phyloP scores from a whole-genome alignment of 1,140 invertebrate species.

The Atopsyche davidsoni region DNA sequence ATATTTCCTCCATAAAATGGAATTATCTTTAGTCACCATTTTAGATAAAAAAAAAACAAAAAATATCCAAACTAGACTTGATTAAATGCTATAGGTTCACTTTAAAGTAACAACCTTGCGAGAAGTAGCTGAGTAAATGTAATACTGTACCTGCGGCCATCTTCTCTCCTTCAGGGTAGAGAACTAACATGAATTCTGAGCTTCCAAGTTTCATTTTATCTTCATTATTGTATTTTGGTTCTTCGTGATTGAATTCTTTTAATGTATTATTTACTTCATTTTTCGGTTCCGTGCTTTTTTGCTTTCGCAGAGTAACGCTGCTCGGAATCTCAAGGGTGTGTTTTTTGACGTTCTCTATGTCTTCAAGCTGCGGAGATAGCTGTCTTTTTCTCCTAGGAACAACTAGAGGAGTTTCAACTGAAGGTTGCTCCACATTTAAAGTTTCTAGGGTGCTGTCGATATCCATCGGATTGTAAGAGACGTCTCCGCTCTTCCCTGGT shows the following conservation, averaged over 20 bases:
- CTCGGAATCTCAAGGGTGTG: conserved; percentile 16
- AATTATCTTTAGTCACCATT: no score
- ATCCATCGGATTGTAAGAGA: conserved; percentile 7
- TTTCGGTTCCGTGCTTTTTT: conserved; percentile 9
- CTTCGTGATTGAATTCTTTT: conserved; percentile 11
- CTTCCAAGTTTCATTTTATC: conserved; percentile 36
- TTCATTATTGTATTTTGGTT: conserved; percentile 2
- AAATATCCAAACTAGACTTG: no score
- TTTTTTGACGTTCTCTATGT: conserved; percentile 15
- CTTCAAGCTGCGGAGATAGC: conserved; percentile 23
- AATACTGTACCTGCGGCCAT: conserved; percentile 47
- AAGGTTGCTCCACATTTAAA: conserved; percentile 36
- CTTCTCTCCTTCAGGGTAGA: conserved; percentile 59
- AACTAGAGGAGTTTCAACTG: conserved; percentile 33
- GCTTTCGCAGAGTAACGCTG: conserved; percentile 13
- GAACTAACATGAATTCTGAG: conserved; percentile 74
- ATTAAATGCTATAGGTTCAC: no score
- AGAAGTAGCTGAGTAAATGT: no score
- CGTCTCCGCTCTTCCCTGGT: conserved; percentile 46
- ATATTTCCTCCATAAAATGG: no score
- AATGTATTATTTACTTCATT: conserved; percentile 4
- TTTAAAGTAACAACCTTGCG: no score
- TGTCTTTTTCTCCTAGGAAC: conserved; percentile 34
- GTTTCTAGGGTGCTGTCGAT: conserved; percentile 20
- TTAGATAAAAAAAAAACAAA: no score